Conservation (phyloP, 2,797 vertebrate genomes). For the Siniperca obscura region DNA sequence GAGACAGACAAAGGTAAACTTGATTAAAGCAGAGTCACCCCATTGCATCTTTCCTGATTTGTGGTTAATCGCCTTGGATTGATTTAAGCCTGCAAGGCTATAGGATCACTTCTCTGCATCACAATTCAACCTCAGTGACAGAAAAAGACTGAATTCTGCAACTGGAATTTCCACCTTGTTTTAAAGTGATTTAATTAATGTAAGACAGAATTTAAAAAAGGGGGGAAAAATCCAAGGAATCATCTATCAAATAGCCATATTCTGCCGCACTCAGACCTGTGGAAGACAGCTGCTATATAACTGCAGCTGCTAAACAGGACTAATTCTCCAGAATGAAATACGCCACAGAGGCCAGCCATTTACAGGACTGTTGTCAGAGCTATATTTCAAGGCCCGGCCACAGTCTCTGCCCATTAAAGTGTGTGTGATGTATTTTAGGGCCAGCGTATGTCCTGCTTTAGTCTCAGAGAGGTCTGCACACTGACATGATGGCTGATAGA, state of each 20-base stretch:
- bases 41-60: slow-evolving; percentile 63
- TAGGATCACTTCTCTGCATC: slow-evolving; percentile 36
- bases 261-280: slow-evolving; percentile 46
- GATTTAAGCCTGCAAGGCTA: slow-evolving; percentile 54
- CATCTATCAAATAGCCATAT: slow-evolving; percentile 67
- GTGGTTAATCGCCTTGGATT: slow-evolving; percentile 63
- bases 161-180: slow-evolving; percentile 34
- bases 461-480: slow-evolving; percentile 81
- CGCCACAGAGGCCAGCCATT: slow-evolving; percentile 74
- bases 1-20: slow-evolving; percentile 77
- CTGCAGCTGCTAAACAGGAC: slow-evolving; percentile 79
- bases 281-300: slow-evolving; percentile 75
- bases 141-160: slow-evolving; percentile 30
- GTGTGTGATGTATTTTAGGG: slow-evolving; percentile 82
- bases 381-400: slow-evolving; percentile 79
- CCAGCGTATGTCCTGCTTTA: slow-evolving; percentile 83
- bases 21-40: slow-evolving; percentile 63
- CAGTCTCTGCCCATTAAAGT: slow-evolving; percentile 81
- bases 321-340: slow-evolving; percentile 85
- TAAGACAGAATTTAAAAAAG: slow-evolving; percentile 33
- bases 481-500: slow-evolving; percentile 83
- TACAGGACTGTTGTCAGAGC: slow-evolving; percentile 79
- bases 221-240: slow-evolving; percentile 39
- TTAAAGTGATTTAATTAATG: slow-evolving; percentile 53
- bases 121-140: slow-evolving; percentile 38